Evolutionary conservation across 2,113 vertebrate genomes (phyloP).

Genomic region (Anolis sagrei): DNA sequence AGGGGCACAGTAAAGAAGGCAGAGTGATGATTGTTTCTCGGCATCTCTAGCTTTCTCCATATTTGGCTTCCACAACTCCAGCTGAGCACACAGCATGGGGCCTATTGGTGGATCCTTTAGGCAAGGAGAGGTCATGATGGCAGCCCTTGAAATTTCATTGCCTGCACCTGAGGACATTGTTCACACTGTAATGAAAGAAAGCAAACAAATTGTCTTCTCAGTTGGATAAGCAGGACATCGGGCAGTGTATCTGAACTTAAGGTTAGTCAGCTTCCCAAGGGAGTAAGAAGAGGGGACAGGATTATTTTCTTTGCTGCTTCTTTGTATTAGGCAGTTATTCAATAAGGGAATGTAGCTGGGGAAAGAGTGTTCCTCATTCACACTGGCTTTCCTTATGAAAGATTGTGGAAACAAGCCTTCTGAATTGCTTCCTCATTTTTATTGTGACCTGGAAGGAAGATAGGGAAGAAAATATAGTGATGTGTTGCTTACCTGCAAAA

Average conservation of each 20-base stretch:
- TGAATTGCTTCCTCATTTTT: neutral
- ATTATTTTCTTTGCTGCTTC: neutral
- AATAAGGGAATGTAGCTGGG: slow-evolving; percentile 9
- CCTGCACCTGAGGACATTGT: slow-evolving; percentile 17
- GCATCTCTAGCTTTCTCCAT: neutral
- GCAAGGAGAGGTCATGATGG: slow-evolving; percentile 26
- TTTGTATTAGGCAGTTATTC: slow-evolving; percentile 24
- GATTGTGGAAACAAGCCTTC: neutral
- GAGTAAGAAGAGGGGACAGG: neutral
- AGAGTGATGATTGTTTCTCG: neutral
- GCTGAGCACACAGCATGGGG: neutral
- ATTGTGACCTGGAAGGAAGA: too few species aligned
- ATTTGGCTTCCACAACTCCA: slow-evolving; percentile 1
- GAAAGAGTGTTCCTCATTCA: slow-evolving; percentile 6
- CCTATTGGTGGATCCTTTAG: slow-evolving; percentile 11
- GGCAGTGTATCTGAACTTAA: slow-evolving; percentile 2
- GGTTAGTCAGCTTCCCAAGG: slow-evolving; percentile 22
- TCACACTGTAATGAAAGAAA: slow-evolving; percentile 16
- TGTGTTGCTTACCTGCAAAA: neutral
- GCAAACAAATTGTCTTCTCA: slow-evolving; percentile 27
- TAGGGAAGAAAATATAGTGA: too few species aligned
- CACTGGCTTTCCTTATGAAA: neutral
- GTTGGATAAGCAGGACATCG: slow-evolving; percentile 23
- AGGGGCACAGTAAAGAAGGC: neutral
- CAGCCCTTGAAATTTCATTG: slow-evolving; percentile 30